Base-by-base conservation (phyloP, 2,888 invertebrate genomes). In the Caenorhabditis sp. region DNA sequence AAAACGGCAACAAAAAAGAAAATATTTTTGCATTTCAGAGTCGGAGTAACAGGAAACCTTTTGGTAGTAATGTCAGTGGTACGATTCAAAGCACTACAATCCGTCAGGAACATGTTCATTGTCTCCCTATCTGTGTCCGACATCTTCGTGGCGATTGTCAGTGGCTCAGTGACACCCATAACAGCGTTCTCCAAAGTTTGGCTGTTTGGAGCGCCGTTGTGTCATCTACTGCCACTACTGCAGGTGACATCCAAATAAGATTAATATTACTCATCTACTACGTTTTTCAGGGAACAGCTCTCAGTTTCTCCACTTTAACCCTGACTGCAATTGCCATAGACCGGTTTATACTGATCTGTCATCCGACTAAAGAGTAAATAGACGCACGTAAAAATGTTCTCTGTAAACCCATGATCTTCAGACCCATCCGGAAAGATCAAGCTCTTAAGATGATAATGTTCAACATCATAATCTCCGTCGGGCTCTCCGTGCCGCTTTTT, bases 321-420 rank as follows among this genome's bases (percentile, higher is more conserved):
- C 94, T 98, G 83, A 98, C 97, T 87, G 96, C 97, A 87, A 98
- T 99, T 89, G 97, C 98, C 62, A 95, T 98, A 81, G 98, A 99
- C 93, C 94, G 98, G 78, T 98, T 87, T 77, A 88, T 90, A 5
- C 79, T 91, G 28, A 91, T 91, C 47, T 85, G 90, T 53, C 89
- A 85, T 28, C 91, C 91, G 13, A 88, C 90, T 5, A 87, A 81
- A 78, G 86, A 87, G 85, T 90, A 15, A 76, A 74, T 62, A 51
- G 18, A 1, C 22, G 32, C n/a, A n/a, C n/a, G n/a, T n/a, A n/a
- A n/a, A n/a, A n/a, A n/a, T n/a, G n/a, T n/a, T n/a, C n/a, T 35
- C 20, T 20, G 40, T 32, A 40, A 22, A 13, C n/a, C 1, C 20
- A 3, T 0, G 51, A 35, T 18, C 82, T 85, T 58, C 80, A 88